phyloP scores from a whole-genome alignment of 2,113 vertebrate species.

The Misgurnus anguillicaudatus region DNA sequence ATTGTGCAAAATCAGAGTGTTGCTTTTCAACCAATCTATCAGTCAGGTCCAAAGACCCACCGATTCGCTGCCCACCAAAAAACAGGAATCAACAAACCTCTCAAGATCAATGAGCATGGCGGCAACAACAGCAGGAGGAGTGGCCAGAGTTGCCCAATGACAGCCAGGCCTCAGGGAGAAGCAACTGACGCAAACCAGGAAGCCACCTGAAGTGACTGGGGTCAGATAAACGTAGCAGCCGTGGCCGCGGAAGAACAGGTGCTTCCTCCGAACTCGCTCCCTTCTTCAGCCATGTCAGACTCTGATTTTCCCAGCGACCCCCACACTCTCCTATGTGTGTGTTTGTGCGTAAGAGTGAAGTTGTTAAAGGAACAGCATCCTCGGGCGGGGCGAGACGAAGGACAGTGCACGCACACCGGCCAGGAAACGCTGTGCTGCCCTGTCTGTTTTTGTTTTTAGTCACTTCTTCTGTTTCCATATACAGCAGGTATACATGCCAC shows the following conservation, averaged over 20 bases:
- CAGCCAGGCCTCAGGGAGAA: constrained; percentile 63
- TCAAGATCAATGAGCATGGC: constrained; percentile 68
- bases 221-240: constrained; percentile 75
- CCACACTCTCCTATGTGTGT: constrained; percentile 36
- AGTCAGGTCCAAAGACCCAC: constrained; percentile 44
- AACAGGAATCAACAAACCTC: constrained; percentile 55
- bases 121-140: constrained; percentile 65
- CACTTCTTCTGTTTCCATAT: constrained; percentile 61
- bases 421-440: constrained; percentile 71
- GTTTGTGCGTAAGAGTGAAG: constrained; percentile 29
- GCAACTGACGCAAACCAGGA: constrained; percentile 76
- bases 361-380: constrained; percentile 57
- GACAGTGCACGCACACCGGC: constrained; percentile 73
- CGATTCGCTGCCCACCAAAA: constrained; percentile 46
- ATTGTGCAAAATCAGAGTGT: neutral
- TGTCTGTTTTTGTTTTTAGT: constrained; percentile 62
- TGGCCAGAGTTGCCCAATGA: constrained; percentile 63
- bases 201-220: constrained; percentile 80
- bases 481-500: constrained; percentile 46
- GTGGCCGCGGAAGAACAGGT: constrained; percentile 74
- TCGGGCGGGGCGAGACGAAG: constrained; percentile 68
- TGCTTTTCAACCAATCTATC: constrained; percentile 9
- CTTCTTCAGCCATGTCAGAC: constrained; percentile 73
- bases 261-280: constrained; percentile 73
- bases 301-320: constrained; percentile 72